phyloP scores from a whole-genome alignment of 1,140 invertebrate species.

The Calycopis cecrops region DNA sequence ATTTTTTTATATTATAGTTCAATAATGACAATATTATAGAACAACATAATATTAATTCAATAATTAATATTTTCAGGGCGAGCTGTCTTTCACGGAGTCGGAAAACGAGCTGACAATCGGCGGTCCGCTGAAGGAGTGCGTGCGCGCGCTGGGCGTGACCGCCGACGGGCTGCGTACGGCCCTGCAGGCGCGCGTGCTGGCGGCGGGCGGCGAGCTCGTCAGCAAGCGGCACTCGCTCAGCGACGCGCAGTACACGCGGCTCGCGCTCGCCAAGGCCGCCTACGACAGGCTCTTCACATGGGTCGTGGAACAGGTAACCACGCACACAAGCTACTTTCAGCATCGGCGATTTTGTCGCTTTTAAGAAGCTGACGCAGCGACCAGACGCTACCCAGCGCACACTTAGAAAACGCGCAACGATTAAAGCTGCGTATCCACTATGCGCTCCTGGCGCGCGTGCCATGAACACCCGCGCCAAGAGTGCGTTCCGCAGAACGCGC shows the following conservation, averaged over 20 bases:
- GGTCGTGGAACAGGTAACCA: constrained; percentile 87
- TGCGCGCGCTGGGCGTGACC: constrained; percentile 80
- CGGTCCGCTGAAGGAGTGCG: constrained; percentile 44
- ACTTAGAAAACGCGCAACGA: no score
- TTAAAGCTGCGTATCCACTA: no score
- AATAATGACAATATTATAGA: no score
- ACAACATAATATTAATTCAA: no score
- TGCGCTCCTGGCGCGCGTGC: no score
- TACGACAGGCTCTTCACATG: constrained; percentile 95
- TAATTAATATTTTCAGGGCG: constrained; percentile 59
- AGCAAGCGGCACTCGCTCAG: constrained; percentile 90
- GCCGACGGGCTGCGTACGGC: constrained; percentile 83
- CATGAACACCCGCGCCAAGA: no score
- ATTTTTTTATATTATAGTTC: no score
- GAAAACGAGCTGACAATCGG: constrained; percentile 43
- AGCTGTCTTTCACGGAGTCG: constrained; percentile 50
- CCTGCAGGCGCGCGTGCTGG: constrained; percentile 91
- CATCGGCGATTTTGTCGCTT: no score
- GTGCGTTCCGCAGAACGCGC: no score
- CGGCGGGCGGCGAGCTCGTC: constrained; percentile 95
- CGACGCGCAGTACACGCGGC: constrained; percentile 92
- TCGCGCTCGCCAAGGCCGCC: constrained; percentile 95
- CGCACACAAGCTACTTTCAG: no score
- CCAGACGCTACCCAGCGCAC: no score
- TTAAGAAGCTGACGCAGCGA: no score